Percentiles rank a stretch among this genome's conserved stretches.
Conservation (phyloP, 2,113 vertebrate species). For the Tauraco erythrolophus region DNA sequence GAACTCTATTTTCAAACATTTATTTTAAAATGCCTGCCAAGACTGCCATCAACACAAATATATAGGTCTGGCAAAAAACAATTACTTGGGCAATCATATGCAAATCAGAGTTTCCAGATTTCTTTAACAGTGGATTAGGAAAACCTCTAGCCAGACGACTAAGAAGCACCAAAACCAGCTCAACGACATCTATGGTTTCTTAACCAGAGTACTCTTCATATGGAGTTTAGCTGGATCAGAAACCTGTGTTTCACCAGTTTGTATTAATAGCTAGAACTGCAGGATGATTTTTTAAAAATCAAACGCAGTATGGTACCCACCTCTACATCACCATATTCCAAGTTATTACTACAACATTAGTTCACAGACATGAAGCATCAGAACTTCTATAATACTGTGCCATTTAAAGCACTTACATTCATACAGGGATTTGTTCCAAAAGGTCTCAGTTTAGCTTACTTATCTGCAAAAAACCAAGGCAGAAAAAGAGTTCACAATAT, state of each 20-base stretch:
- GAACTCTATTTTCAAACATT: background rate
- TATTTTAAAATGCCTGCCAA: background rate
- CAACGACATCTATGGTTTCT: accelerated
- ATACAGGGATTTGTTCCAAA: background rate
- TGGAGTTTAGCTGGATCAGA: background rate
- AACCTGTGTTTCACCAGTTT: background rate
- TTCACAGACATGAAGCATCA: background rate
- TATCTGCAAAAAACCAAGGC: background rate
- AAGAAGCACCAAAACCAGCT: background rate
- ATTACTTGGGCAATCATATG: background rate
- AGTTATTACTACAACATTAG: background rate
- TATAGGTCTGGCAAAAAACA: background rate
- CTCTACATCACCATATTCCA: background rate
- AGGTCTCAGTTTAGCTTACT: background rate
- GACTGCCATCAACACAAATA: background rate
- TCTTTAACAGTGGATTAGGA: background rate
- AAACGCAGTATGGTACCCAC: background rate
- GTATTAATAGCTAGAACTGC: background rate
- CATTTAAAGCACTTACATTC: background rate
- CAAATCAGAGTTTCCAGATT: background rate
- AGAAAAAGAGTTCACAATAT: background rate
- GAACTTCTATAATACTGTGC: background rate
- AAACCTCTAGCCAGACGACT: background rate
- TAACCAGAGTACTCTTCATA: background rate
- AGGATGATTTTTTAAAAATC: background rate